Evolutionary conservation across 1,140 invertebrate genomes (phyloP).

Genomic region (Euwallacea similis): DNA sequence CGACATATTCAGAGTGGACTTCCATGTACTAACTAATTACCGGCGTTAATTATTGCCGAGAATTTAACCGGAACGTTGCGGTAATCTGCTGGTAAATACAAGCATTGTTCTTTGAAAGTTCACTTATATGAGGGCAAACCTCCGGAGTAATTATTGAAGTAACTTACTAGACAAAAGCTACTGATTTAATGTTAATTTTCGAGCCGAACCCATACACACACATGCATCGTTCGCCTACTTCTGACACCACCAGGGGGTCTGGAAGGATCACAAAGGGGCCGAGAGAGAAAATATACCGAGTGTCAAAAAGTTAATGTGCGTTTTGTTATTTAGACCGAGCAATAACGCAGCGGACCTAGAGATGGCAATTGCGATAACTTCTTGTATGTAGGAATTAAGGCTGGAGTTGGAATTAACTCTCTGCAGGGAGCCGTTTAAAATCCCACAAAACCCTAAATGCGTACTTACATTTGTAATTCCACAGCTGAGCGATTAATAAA

Average conservation of each 20-base stretch:
- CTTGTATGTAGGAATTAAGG: too few relatives aligned
- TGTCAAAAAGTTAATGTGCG: slow-evolving; percentile 23
- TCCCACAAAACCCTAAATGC: too few relatives aligned
- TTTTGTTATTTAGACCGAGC: slow-evolving; percentile 18
- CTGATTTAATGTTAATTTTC: slow-evolving; percentile 27
- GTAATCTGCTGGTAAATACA: background rate
- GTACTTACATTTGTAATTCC: too few relatives aligned
- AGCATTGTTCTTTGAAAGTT: slow-evolving; percentile 10
- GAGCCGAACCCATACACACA: slow-evolving; percentile 12
- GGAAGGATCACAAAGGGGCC: slow-evolving; percentile 7
- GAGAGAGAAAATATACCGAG: slow-evolving; percentile 21
- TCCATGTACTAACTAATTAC: slow-evolving; percentile 1
- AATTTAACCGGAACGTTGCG: slow-evolving; percentile 5
- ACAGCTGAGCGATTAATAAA: too few relatives aligned
- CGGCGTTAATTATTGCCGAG: background rate
- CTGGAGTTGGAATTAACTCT: too few relatives aligned
- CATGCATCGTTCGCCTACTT: slow-evolving; percentile 13
- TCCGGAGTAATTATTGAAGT: slow-evolving; percentile 11
- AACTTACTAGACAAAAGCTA: slow-evolving; percentile 4
- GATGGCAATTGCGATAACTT: background rate
- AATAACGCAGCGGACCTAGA: slow-evolving; percentile 18
- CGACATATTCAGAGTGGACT: background rate
- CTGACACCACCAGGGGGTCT: slow-evolving; percentile 7
- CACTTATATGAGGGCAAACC: background rate
- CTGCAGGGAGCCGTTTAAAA: too few relatives aligned